A percentile compares a stretch with the other conserved stretches of the same genome.
These are phyloP conservation scores for Cyphomyrmex costatus DNA, from an alignment of 1,140 invertebrate species.

Conservation along the genomic window DNA sequence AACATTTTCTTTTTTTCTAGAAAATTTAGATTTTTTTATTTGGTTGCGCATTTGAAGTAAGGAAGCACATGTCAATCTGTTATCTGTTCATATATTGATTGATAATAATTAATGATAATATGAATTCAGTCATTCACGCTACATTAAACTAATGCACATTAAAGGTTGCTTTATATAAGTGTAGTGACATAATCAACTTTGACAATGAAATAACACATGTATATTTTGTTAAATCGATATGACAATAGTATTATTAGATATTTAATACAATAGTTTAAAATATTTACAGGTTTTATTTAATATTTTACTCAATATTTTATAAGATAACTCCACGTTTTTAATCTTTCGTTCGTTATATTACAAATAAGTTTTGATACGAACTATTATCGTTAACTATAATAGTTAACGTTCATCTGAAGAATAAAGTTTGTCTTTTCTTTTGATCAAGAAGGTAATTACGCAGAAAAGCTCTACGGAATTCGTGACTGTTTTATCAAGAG, in stretches of 20 bases:
- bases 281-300: not conserved
- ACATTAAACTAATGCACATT: no score
- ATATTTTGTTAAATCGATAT: no score
- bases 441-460: slow-evolving; percentile 25
- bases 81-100: not conserved
- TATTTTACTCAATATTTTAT: not conserved
- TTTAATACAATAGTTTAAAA: no score
- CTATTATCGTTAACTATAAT: slow-evolving; percentile 4
- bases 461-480: not conserved
- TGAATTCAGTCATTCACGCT: no score
- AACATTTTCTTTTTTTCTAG: no score
- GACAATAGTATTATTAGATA: no score
- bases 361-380: not conserved
- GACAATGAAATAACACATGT: no score
- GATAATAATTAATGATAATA: not conserved
- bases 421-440: slow-evolving; percentile 6
- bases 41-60: no score
- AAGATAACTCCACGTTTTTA: slow-evolving; percentile 4
- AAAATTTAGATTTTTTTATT: no score
- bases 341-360: not conserved
- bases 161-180: no score
- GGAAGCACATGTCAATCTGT: not conserved
- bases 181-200: no score
- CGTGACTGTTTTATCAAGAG: slow-evolving; percentile 48
- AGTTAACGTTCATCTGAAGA: not conserved